Percentiles rank a stretch among this genome's conserved stretches.
phyloP scores from a whole-genome alignment of 2,888 invertebrate genomes.

The Candidula unifasciata region DNA sequence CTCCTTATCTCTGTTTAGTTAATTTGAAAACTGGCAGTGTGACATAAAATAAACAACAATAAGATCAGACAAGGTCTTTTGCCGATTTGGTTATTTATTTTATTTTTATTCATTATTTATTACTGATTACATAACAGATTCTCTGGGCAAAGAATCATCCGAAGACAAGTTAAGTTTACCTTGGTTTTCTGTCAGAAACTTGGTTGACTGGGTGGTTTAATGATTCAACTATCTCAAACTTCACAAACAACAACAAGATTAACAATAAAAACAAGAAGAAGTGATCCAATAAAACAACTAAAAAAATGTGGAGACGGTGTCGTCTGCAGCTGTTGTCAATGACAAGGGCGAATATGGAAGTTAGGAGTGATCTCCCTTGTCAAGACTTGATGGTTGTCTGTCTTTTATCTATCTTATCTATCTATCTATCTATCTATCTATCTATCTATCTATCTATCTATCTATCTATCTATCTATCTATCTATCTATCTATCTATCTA shows the following conservation, averaged over 20 bases:
- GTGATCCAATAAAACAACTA: background rate
- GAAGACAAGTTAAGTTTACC: too few relatives aligned
- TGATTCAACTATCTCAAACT: background rate
- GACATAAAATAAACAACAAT: too few relatives aligned
- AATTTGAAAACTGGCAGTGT: too few relatives aligned
- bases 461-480: conserved; percentile 8
- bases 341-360: background rate
- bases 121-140: too few relatives aligned
- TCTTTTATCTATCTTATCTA: background rate
- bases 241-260: background rate
- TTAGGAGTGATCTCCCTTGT: background rate
- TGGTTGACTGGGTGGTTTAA: too few relatives aligned
- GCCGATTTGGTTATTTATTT: too few relatives aligned
- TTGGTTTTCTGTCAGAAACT: too few relatives aligned
- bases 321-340: background rate
- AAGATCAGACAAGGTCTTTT: too few relatives aligned
- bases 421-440: conserved; percentile 25
- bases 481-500: background rate
- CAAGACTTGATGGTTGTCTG: background rate
- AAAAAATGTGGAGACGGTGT: background rate
- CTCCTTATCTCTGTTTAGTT: too few relatives aligned
- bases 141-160: too few relatives aligned
- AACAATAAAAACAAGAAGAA: too few relatives aligned
- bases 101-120: too few relatives aligned
- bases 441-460: conserved; percentile 22